Base-by-base conservation (phyloP, 2,113 vertebrate genomes). In the Larimichthys polyactis region DNA sequence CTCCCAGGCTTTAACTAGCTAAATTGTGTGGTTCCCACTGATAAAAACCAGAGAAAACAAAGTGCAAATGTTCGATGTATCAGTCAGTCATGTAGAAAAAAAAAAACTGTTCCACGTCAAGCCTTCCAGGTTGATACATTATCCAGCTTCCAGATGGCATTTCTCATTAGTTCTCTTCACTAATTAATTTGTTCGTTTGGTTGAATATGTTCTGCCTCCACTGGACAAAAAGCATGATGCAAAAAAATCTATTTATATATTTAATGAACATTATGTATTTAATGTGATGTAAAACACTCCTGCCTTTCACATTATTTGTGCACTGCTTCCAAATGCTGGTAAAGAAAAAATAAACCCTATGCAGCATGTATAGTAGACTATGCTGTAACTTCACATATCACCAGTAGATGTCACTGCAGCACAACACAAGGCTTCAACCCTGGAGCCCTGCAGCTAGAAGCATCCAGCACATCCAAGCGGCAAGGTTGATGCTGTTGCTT, bases 381-480 rank as follows among this genome's bases (percentile, higher is more conserved):
- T 29, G 6, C 20, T 86, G 89, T 63, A 79, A 55, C 20, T 49
- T 64, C 29, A 68, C 12, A 5, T 19, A 12, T 63, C 0, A 77
- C 87, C 94, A 84, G 22, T 59, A 93, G 92, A 81, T 92, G 91
- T 54, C 86, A 60, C 59, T 85, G 60, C 40, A 86, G 68, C 52
- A 82, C 71, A 89, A 63, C 44, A 17, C 16, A 82, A 84, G 36
- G 43, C 63, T 43, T 67, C 29, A 52, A 5, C 44, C 10, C 9
- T 24, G 22, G 17, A 7, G 65, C 49, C 19, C 36, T 8, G 36
- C 36, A 8, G 40, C 11, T 3, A 6, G 2, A 43, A 24, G 48
- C 32, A 67, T 20, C 17, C 48, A 55, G 22, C 32, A 55, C 29
- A 54, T 24, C 29, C 27, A 62, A 69, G 66, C 12, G 20, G 36